Evolutionary conservation across 2,888 invertebrate genomes (phyloP).

Genomic region (Patella pellucida): DNA sequence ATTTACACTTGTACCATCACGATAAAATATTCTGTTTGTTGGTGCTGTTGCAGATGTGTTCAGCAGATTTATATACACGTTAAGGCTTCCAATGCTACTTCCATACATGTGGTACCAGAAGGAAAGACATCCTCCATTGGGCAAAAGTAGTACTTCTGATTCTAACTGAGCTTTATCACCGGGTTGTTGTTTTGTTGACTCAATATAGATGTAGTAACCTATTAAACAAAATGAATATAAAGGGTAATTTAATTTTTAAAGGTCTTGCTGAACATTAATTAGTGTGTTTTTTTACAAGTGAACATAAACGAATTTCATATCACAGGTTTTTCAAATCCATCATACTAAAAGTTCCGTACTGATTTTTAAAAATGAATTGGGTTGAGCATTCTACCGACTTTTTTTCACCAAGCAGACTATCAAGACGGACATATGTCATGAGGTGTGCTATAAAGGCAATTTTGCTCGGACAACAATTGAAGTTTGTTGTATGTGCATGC

Average conservation of each 20-base stretch:
- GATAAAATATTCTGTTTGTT: conserved; percentile 31
- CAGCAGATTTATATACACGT: conserved; percentile 39
- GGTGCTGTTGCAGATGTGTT: conserved; percentile 22
- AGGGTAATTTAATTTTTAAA: background rate
- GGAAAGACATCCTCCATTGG: conserved; percentile 42
- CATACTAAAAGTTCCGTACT: too few relatives aligned
- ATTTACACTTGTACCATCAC: conserved; percentile 45
- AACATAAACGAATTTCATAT: too few relatives aligned
- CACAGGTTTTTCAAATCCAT: too few relatives aligned
- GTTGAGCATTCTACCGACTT: too few relatives aligned
- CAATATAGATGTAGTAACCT: conserved; percentile 74
- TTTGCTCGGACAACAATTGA: too few relatives aligned
- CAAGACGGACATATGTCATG: too few relatives aligned
- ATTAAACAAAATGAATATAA: conserved; percentile 23
- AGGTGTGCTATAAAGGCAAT: too few relatives aligned
- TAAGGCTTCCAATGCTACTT: conserved; percentile 46
- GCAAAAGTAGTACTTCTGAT: conserved; percentile 36
- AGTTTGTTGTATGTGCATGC: too few relatives aligned
- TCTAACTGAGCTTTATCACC: conserved; percentile 75
- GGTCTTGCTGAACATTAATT: background rate
- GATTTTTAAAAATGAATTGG: too few relatives aligned
- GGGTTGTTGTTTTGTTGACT: conserved; percentile 75
- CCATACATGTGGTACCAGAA: conserved; percentile 64
- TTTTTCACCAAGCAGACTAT: too few relatives aligned
- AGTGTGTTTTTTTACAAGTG: too few relatives aligned